Conservation (phyloP, 2,113 vertebrate species). For the Pteruthius melanotis region DNA sequence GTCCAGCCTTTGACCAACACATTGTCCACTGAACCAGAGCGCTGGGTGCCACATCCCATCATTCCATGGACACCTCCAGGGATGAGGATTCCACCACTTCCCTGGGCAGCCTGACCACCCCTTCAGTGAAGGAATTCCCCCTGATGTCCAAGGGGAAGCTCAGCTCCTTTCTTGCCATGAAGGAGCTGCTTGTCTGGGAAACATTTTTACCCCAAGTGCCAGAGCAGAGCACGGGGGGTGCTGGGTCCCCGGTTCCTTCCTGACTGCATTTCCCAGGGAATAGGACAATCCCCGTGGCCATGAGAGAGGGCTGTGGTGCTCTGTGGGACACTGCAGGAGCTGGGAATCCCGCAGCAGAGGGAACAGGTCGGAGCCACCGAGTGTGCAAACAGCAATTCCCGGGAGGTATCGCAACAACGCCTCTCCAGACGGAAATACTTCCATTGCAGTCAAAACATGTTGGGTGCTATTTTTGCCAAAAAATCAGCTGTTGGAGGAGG, state of each 20-base stretch:
- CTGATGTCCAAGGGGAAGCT: not conserved
- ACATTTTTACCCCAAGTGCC: not conserved
- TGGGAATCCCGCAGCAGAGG: accelerated
- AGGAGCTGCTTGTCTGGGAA: not conserved
- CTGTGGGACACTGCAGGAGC: accelerated
- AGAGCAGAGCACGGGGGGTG: not conserved
- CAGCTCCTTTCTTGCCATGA: not conserved
- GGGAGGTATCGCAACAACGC: not conserved
- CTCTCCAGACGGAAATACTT: slow-evolving; percentile 13
- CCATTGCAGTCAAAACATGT: slow-evolving; percentile 30
- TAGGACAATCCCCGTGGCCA: accelerated
- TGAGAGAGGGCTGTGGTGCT: not conserved
- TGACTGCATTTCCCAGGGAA: not conserved
- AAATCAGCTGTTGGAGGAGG: not conserved
- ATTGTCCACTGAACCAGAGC: not conserved
- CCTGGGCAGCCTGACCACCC: not conserved
- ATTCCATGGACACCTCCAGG: not conserved
- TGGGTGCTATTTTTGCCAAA: slow-evolving; percentile 10
- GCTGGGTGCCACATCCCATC: not conserved
- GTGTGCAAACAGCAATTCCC: not conserved
- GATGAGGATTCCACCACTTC: not conserved
- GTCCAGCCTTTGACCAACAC: not conserved
- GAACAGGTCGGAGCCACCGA: not conserved
- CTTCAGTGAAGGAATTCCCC: not conserved
- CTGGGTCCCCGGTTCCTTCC: not conserved